These are phyloP conservation scores for Amblyopsis rosae DNA, from an alignment of 2,113 vertebrate genomes.

Conservation along the genomic window DNA sequence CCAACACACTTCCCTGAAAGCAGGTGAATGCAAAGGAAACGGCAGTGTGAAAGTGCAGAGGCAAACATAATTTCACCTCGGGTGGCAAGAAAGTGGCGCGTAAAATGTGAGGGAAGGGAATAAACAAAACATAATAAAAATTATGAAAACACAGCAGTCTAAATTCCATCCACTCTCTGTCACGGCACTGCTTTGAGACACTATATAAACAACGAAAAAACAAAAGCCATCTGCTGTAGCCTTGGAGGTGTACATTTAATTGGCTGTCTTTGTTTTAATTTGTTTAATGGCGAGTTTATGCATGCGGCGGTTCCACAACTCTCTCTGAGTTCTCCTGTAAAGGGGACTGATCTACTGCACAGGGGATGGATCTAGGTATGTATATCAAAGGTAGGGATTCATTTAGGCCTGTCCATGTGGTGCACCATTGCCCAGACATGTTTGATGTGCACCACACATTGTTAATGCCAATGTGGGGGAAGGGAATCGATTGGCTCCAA, in stretches of 20 bases:
- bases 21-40: constrained; percentile 10
- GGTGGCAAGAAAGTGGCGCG: constrained; percentile 28
- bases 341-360: constrained; percentile 28
- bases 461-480: constrained; percentile 53
- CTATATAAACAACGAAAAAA: constrained; percentile 9
- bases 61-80: constrained; percentile 42
- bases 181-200: background rate
- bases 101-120: constrained; percentile 11
- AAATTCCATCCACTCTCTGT: constrained; percentile 26
- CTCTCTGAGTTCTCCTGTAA: background rate
- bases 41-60: constrained; percentile 26
- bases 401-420: constrained; percentile 27
- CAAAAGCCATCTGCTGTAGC: background rate
- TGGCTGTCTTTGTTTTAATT: constrained; percentile 27
- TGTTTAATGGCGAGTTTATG: constrained; percentile 20
- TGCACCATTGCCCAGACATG: constrained; percentile 40
- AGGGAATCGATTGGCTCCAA: constrained; percentile 54
- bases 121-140: constrained; percentile 10
- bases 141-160: constrained; percentile 5
- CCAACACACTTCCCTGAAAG: constrained; percentile 30
- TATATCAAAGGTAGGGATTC: constrained; percentile 36
- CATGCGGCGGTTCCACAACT: constrained; percentile 31
- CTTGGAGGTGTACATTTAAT: constrained; percentile 22
- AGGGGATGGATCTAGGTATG: constrained; percentile 28
- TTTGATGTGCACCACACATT: constrained; percentile 58